Percentiles rank a stretch among this genome's conserved stretches.
Evolutionary conservation across 1,140 invertebrate genomes (phyloP).

Genomic region (Archegozetes longisetosus): DNA sequence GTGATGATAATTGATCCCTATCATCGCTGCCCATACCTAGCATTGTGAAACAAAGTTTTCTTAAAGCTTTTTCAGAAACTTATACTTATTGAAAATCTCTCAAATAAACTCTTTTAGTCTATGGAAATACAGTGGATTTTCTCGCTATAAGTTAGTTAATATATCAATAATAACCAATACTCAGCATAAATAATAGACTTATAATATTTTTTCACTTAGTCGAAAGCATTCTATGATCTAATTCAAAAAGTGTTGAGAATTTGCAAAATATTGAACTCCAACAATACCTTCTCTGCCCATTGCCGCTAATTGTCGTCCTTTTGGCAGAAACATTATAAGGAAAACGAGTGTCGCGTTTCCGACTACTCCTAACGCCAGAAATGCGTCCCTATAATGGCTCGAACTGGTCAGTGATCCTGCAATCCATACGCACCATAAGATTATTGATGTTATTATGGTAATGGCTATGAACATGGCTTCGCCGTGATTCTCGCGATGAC

Average conservation of each 20-base stretch:
- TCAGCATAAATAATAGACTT: too few relatives aligned
- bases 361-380: constrained; percentile 67
- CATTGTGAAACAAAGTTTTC: too few relatives aligned
- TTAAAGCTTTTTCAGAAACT: too few relatives aligned
- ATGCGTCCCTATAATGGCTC: constrained; percentile 49
- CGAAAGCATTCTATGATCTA: too few relatives aligned
- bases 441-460: constrained; percentile 59
- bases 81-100: too few relatives aligned
- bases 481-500: constrained; percentile 79
- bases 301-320: constrained; percentile 67
- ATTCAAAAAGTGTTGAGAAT: constrained; percentile 38
- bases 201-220: too few relatives aligned
- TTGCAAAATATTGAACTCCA: not conserved
- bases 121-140: too few relatives aligned
- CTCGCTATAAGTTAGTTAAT: too few relatives aligned
- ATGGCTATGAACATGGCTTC: constrained; percentile 76
- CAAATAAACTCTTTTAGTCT: too few relatives aligned
- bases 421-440: constrained; percentile 69
- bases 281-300: constrained; percentile 56
- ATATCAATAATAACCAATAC: too few relatives aligned
- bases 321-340: constrained; percentile 70
- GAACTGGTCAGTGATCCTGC: constrained; percentile 37
- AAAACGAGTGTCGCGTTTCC: constrained; percentile 65
- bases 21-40: constrained; percentile 40
- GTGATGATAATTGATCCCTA: constrained; percentile 40